phyloP scores from a whole-genome alignment of 2,797 vertebrate species.

The Odontamblyopus lacepedii region DNA sequence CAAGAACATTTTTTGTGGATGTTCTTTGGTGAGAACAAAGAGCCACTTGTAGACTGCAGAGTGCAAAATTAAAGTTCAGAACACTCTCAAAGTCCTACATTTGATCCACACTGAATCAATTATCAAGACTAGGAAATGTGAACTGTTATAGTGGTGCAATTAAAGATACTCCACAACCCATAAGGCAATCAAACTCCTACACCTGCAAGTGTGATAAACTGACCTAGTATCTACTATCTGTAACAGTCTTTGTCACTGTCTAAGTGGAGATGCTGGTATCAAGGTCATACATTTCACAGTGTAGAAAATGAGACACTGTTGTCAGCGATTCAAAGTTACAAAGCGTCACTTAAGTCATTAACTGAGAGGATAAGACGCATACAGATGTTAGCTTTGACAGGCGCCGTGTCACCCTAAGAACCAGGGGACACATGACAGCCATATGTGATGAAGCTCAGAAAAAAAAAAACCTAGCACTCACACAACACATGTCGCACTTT shows the following conservation, averaged over 20 bases:
- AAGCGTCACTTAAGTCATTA: not conserved
- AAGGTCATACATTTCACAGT: not conserved
- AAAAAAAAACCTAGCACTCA: constrained; percentile 30
- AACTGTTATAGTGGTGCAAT: not conserved
- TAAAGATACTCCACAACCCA: not conserved
- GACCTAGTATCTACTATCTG: not conserved
- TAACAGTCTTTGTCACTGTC: not conserved
- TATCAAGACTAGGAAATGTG: not conserved
- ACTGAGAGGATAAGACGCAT: not conserved
- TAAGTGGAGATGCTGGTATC: not conserved
- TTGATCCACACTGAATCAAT: not conserved
- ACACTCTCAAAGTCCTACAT: no score
- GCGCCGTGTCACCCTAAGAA: constrained; percentile 2
- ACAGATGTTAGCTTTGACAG: constrained; percentile 10
- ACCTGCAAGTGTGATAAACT: not conserved
- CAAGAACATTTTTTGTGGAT: no score
- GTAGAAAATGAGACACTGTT: not conserved
- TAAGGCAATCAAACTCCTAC: no score
- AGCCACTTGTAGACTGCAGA: no score
- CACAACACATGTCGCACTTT: constrained; percentile 32
- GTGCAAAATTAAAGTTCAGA: no score
- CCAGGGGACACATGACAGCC: constrained; percentile 20
- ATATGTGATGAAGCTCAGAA: constrained; percentile 18
- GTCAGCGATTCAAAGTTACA: not conserved
- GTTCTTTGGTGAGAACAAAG: no score